Percentiles rank a stretch among this genome's conserved stretches.
Evolutionary conservation across 2,888 invertebrate species (phyloP).

Genomic region (Diadegma fenestrale): DNA sequence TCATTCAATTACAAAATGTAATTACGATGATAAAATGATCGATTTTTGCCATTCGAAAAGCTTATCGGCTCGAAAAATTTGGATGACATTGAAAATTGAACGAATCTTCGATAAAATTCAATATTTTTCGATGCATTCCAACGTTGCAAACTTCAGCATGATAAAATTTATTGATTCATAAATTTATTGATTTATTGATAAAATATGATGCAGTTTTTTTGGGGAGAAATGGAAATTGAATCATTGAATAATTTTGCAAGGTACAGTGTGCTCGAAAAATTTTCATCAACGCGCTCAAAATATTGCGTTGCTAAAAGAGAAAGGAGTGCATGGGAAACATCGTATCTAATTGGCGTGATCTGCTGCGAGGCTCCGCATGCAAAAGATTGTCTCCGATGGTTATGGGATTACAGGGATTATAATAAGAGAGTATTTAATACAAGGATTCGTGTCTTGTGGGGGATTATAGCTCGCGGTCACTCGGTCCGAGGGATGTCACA

Average conservation of each 20-base stretch:
- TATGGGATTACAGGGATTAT: slow-evolving; percentile 46
- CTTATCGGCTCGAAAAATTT: too few species aligned
- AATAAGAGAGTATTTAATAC: slow-evolving; percentile 37
- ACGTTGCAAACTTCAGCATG: too few species aligned
- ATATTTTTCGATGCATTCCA: too few species aligned
- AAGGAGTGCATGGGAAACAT: not conserved
- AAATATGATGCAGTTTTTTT: not conserved
- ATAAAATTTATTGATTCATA: too few species aligned
- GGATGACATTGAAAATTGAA: too few species aligned
- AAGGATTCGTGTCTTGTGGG: slow-evolving; percentile 22
- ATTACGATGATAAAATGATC: too few species aligned
- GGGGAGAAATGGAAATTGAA: not conserved
- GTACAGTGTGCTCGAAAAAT: not conserved
- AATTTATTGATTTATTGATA: too few species aligned
- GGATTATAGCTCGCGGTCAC: slow-evolving; percentile 30
- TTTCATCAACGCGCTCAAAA: not conserved
- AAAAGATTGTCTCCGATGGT: slow-evolving; percentile 21
- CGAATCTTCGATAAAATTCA: too few species aligned
- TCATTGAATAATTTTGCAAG: not conserved
- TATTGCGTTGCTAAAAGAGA: not conserved
- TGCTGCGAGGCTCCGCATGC: not conserved
- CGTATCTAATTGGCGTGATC: slow-evolving; percentile 16
- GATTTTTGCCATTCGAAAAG: too few species aligned
- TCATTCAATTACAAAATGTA: too few species aligned
- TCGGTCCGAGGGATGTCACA: slow-evolving; percentile 39